phyloP scores from a whole-genome alignment of 2,797 vertebrate genomes.

The Danio jaintianensis region DNA sequence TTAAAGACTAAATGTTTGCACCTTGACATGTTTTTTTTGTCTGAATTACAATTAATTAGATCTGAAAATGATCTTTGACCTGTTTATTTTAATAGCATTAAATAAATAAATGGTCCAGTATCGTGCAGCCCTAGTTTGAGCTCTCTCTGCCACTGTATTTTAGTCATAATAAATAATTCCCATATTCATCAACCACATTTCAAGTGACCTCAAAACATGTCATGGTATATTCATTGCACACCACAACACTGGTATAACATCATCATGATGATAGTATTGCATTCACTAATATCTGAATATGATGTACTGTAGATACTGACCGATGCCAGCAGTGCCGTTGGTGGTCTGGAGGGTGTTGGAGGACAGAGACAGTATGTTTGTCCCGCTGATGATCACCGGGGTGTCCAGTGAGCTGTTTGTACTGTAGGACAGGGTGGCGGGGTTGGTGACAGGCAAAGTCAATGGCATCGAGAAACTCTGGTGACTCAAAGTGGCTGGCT shows the following conservation, averaged over 20 bases:
- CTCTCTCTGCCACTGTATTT: too few relatives aligned
- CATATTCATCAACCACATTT: background rate
- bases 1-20: too few relatives aligned
- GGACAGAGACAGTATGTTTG: slow-evolving; percentile 86
- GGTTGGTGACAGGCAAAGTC: slow-evolving; percentile 83
- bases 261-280: background rate
- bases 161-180: background rate
- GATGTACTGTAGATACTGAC: slow-evolving; percentile 69
- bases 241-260: background rate
- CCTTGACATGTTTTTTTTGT: too few relatives aligned
- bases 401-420: slow-evolving; percentile 83
- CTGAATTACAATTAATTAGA: too few relatives aligned
- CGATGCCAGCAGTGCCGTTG: slow-evolving; percentile 82
- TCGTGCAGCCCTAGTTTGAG: too few relatives aligned
- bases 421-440: slow-evolving; percentile 83
- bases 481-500: slow-evolving; percentile 86
- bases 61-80: too few relatives aligned
- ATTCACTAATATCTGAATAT: background rate
- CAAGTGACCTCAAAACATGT: background rate
- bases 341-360: slow-evolving; percentile 85
- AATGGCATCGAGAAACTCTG: slow-evolving; percentile 91
- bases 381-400: slow-evolving; percentile 83
- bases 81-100: too few relatives aligned
- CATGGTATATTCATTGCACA: background rate
- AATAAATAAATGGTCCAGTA: too few relatives aligned